Percentiles rank a stretch among this genome's conserved stretches.
phyloP scores from a whole-genome alignment of 2,113 vertebrate species.

The Sinocyclocheilus anophthalmus region DNA sequence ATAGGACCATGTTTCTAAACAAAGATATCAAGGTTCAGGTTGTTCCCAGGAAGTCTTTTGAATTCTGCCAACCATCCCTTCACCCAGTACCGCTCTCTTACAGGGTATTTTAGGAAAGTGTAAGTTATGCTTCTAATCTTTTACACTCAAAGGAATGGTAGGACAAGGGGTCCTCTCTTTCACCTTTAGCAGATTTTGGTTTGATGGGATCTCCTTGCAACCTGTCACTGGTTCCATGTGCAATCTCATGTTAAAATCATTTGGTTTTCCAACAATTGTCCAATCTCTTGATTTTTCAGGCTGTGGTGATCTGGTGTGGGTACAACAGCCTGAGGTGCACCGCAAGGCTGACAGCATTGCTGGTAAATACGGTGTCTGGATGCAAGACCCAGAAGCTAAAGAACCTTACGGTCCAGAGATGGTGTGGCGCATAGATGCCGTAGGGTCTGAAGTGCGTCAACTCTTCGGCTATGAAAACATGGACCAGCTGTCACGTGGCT shows the following conservation, averaged over 20 bases:
- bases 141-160: conserved; percentile 52
- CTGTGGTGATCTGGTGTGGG: conserved; percentile 84
- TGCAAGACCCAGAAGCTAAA: conserved; percentile 86
- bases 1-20: conserved; percentile 36
- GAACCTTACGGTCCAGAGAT: conserved; percentile 79
- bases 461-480: conserved; percentile 85
- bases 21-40: conserved; percentile 28
- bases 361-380: conserved; percentile 95
- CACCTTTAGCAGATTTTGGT: neutral
- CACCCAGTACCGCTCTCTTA: conserved; percentile 55
- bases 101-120: conserved; percentile 70
- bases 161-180: conserved; percentile 34
- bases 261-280: neutral
- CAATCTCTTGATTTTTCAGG: conserved; percentile 67
- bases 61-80: conserved; percentile 45
- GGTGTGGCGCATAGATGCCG: conserved; percentile 87
- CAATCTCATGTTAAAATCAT: neutral
- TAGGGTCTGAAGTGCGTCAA: conserved; percentile 85
- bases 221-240: neutral
- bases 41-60: conserved; percentile 32
- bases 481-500: conserved; percentile 83
- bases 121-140: conserved; percentile 69
- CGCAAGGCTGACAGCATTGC: conserved; percentile 85
- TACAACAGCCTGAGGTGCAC: conserved; percentile 82
- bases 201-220: neutral